A percentile compares a stretch with the other conserved stretches of the same genome.
phyloP scores from a whole-genome alignment of 2,888 invertebrate genomes.

The Xestia xanthographa region DNA sequence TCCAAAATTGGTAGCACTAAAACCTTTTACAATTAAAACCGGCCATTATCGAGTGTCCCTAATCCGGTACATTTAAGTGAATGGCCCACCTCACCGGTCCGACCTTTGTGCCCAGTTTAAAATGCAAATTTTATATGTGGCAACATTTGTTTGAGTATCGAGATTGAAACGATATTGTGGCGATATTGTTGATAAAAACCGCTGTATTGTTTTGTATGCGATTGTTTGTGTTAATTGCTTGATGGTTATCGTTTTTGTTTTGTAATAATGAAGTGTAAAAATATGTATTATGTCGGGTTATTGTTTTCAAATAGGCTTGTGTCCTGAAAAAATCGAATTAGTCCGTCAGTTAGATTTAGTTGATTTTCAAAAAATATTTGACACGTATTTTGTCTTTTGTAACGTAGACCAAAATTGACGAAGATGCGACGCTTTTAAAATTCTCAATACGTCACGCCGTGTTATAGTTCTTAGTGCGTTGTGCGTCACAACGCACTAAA shows the following conservation, averaged over 20 bases:
- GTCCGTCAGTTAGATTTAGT: no score
- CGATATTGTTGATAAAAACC: conserved; percentile 21
- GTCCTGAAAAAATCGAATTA: no score
- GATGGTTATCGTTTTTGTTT: background rate
- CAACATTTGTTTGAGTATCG: conserved; percentile 57
- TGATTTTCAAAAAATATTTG: no score
- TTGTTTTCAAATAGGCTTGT: no score
- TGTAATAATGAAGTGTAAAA: background rate
- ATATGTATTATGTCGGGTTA: background rate
- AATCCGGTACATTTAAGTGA: conserved; percentile 80
- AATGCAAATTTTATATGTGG: conserved; percentile 75
- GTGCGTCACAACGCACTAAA: no score
- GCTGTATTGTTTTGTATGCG: conserved; percentile 1
- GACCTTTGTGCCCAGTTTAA: conserved; percentile 77
- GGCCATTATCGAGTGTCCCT: conserved; percentile 81
- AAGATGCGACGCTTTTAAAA: no score
- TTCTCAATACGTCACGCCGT: no score
- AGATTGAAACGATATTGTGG: conserved; percentile 52
- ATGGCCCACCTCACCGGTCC: conserved; percentile 76
- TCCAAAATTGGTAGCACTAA: conserved; percentile 65
- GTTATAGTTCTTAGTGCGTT: no score
- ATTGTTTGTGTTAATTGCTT: conserved; percentile 28
- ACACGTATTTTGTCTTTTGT: no score
- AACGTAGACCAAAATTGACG: no score
- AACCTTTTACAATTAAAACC: conserved; percentile 80